phyloP scores from a whole-genome alignment of 2,888 invertebrate species.

The Minunthozetes semirufus region DNA sequence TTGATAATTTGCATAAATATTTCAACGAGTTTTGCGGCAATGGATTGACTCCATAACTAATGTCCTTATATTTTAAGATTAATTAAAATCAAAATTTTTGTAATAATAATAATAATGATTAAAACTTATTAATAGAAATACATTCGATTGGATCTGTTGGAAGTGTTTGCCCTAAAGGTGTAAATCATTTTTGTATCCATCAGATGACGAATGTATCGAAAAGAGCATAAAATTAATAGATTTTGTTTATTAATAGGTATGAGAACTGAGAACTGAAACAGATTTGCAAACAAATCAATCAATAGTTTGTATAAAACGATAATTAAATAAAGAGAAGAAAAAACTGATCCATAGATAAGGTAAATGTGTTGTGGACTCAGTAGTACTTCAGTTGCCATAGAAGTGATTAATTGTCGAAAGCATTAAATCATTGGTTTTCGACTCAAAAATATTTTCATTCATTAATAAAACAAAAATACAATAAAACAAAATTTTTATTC shows the following conservation, averaged over 20 bases:
- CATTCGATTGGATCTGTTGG: not conserved
- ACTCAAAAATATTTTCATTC: not conserved
- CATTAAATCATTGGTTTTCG: not conserved
- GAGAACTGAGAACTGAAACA: not conserved
- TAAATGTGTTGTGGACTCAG: not conserved
- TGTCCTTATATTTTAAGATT: too few species aligned
- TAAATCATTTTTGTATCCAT: not conserved
- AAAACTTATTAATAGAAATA: not conserved
- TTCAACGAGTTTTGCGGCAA: too few species aligned
- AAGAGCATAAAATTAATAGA: not conserved
- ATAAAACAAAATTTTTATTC: not conserved
- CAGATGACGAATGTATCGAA: not conserved
- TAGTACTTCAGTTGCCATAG: slow-evolving; percentile 6
- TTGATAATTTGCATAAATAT: too few species aligned
- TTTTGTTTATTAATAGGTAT: not conserved
- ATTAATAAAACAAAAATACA: not conserved
- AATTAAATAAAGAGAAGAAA: not conserved
- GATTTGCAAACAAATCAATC: not conserved
- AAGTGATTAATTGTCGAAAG: not conserved
- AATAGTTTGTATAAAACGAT: not conserved
- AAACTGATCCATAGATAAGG: not conserved
- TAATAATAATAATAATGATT: not conserved
- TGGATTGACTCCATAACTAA: too few species aligned
- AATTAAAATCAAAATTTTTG: too few species aligned
- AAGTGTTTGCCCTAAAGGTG: not conserved